These are phyloP conservation scores for Coluber constrictor DNA, from an alignment of 2,797 vertebrate genomes.

Conservation along the genomic window DNA sequence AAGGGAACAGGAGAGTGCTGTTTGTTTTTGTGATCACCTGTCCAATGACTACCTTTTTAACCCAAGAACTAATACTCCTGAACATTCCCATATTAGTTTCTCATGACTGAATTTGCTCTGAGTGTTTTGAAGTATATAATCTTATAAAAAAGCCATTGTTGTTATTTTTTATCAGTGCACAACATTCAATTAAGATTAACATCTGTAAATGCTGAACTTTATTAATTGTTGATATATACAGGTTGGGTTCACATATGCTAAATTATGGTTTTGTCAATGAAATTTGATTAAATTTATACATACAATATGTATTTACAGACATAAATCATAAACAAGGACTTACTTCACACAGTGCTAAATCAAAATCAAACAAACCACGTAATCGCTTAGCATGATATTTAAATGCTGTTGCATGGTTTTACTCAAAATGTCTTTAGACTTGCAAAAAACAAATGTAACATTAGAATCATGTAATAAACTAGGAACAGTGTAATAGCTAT, in stretches of 20 bases:
- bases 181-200: background rate
- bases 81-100: background rate
- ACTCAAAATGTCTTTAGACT: background rate
- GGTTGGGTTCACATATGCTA: background rate
- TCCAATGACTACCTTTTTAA: background rate
- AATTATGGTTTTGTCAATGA: background rate
- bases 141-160: background rate
- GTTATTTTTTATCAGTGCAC: background rate
- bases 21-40: background rate
- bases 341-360: background rate
- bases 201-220: background rate
- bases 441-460: too few species aligned
- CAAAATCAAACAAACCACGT: background rate
- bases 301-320: background rate
- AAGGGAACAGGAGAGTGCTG: background rate
- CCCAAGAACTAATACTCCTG: background rate
- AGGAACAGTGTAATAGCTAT: background rate
- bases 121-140: background rate
- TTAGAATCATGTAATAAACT: too few species aligned
- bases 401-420: background rate
- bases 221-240: background rate
- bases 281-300: background rate
- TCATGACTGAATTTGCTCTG: background rate
- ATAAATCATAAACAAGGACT: background rate
- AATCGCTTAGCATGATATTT: background rate